Evolutionary conservation across 2,797 vertebrate genomes (phyloP), one percentile per base, ranked within the genome.

Genomic region (Chromis chromis): DNA sequence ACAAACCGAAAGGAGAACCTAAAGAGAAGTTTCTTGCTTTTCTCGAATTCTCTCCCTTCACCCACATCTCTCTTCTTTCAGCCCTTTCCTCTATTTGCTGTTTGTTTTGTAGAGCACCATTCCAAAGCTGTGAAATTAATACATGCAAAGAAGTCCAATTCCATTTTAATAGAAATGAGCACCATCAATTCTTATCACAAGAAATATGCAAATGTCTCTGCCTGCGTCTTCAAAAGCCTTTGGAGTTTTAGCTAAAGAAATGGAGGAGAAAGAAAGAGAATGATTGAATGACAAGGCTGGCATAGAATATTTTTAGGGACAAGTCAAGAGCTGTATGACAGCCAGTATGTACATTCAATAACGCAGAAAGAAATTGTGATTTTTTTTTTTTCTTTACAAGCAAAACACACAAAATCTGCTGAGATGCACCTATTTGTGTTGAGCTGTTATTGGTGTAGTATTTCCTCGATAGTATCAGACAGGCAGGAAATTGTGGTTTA

Each of bases 111-210:
- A 40, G 63, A 74, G 44, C 77, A 21, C 36, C 1, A 12, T 72
- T 85, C 64, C 77, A 73, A 79, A 75, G 63, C 66, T 65, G 50
- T 75, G 75, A 89, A 91, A 88, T 91, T 76, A 89, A 87, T 86
- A 87, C 79, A 88, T 84, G 81, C 85, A 86, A 79, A 70, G 73
- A 76, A 87, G 56, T 86, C 80, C 67, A 82, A 76, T 88, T 88
- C 62, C 55, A 79, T 92, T 93, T 90, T 86, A 89, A 88, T 89
- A 86, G 82, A 89, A 88, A 86, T 85, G 79, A 88, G 81, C 39
- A 67, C 78, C 64, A 87, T 90, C 79, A 82, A 72, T 79, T 79
- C 86, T 88, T 91, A 91, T 92, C 91, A 75, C 78, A 40, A 66
- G 78, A 72, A 87, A 86, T 89, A 91, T 91, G 89, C 79, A 79